Base-by-base conservation (phyloP, 2,888 invertebrate genomes). In the Troilus luridus region DNA sequence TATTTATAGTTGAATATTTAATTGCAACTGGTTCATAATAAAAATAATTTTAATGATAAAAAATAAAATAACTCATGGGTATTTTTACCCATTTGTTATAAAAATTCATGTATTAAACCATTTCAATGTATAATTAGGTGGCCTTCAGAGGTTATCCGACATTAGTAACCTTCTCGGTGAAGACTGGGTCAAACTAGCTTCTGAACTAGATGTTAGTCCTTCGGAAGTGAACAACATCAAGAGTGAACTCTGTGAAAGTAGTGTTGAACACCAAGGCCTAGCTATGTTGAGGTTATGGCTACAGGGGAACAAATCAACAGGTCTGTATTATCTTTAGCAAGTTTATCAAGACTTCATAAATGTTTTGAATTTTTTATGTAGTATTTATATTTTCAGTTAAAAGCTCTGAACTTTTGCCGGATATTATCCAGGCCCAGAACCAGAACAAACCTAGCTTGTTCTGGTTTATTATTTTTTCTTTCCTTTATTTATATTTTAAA, bases 171-270 rank as follows among this genome's bases (percentile, higher is more conserved):
- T 96, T 88, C 94, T 97, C 91, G 96, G 96, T 21, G 95, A 96
- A 92, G 97, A 97, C 94, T 97, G 97, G 96, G 95, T 96, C 91
- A 95, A 95, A 85, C 94, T 97, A 92, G 97, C 97, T 11, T 95
- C 95, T n/a, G 96, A 97, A 94, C 95, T 97, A 91, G 96, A 96
- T 92, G 95, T 98, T 88, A 95, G 96, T 72, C 95, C 96, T 91
- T 95, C 96, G 19, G 97, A 98, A 94, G 96, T 97, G 91, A 96
- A 96, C 93, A 95, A 96, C 92, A 97, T 98, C 93, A 96, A 97
- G 94, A 95, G 95, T 88, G 96, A 97, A 93, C 96, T 97, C 94
- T 96, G 96, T 17, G 96, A 96, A 93, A 96, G 96, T 93, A 96
- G 96, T 93, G 96, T 96, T 92, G 96, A 96, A 85, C 96, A 97